Evolutionary conservation across 2,888 invertebrate species (phyloP).

Genomic region (Stenichneumon culpator): DNA sequence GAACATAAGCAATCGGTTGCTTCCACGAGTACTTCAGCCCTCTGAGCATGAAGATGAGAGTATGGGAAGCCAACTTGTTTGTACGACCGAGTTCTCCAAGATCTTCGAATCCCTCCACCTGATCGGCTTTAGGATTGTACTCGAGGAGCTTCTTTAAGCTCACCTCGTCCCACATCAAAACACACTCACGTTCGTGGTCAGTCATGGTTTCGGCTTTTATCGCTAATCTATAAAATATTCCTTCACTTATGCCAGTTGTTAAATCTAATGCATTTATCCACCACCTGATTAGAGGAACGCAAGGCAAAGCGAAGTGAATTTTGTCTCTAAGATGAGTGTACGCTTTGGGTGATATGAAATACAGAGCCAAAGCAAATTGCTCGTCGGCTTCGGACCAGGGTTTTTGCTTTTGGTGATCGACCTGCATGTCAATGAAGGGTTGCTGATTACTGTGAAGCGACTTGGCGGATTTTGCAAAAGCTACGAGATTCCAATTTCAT

Average conservation of each 20-base stretch:
- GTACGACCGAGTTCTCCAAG: conserved; percentile 68
- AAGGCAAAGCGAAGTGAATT: conserved; percentile 72
- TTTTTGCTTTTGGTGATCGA: conserved; percentile 63
- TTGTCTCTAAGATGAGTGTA: conserved; percentile 72
- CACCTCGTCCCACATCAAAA: too few species aligned
- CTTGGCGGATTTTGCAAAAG: too few species aligned
- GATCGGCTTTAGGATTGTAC: too few species aligned
- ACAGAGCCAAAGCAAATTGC: conserved; percentile 71
- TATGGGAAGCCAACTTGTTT: conserved; percentile 66
- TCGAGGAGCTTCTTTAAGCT: too few species aligned
- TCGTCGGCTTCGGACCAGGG: conserved; percentile 73
- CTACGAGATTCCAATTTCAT: too few species aligned
- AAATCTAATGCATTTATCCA: conserved; percentile 74
- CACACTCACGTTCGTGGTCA: conserved; percentile 69
- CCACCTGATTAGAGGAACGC: conserved; percentile 68
- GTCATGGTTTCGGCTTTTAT: conserved; percentile 73
- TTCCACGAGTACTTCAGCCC: conserved; percentile 72
- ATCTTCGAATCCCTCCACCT: too few species aligned
- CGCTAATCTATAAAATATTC: conserved; percentile 69
- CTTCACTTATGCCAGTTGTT: conserved; percentile 68
- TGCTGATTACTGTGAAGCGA: too few species aligned
- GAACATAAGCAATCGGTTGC: conserved; percentile 69
- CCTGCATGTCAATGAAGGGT: too few species aligned
- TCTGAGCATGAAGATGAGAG: conserved; percentile 72
- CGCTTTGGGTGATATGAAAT: conserved; percentile 17